phyloP scores from a whole-genome alignment of 2,113 vertebrate species.

The Chamaea fasciata region DNA sequence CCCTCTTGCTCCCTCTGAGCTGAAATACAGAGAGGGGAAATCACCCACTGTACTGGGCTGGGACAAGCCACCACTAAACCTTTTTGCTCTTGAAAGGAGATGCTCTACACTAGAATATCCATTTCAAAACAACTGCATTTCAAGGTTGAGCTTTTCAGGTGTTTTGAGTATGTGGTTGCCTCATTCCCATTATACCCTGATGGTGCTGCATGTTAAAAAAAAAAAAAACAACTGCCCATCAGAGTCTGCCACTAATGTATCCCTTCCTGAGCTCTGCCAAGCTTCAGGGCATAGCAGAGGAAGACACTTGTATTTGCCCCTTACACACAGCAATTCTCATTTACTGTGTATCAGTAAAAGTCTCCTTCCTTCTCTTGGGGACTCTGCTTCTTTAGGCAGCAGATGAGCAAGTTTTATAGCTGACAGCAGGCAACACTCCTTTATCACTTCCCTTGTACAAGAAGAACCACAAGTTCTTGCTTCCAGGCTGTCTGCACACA shows the following conservation, averaged over 20 bases:
- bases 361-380: neutral
- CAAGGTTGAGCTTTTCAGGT: neutral
- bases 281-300: neutral
- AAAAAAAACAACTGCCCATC: neutral
- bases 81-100: neutral
- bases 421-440: neutral
- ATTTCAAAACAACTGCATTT: neutral
- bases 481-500: neutral
- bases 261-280: neutral
- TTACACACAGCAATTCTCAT: neutral
- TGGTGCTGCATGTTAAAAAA: neutral
- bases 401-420: neutral
- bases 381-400: neutral
- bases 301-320: neutral
- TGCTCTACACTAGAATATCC: neutral
- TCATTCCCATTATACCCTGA: neutral
- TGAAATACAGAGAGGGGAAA: neutral
- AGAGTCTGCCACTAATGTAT: neutral
- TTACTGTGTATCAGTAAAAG: neutral
- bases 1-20: neutral
- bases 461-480: neutral
- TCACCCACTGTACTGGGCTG: neutral
- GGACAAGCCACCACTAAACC: neutral
- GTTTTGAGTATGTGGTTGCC: neutral
- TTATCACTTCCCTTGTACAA: neutral